Conservation (phyloP, 2,888 invertebrate species). For the Diplazon laetatorius region DNA sequence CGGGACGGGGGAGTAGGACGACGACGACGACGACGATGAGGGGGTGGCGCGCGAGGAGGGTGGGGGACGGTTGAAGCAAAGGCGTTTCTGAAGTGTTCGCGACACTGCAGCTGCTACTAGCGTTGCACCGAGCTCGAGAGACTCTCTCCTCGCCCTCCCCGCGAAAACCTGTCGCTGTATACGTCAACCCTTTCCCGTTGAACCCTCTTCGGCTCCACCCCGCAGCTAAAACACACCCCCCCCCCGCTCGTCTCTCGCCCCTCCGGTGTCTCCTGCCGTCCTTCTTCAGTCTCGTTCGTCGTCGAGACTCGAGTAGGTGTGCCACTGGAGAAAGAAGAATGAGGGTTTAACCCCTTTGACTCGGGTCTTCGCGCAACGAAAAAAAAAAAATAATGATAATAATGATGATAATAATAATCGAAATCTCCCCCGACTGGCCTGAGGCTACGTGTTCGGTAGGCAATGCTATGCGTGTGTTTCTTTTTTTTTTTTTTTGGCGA, state of each 20-base stretch:
- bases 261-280: conserved; percentile 19
- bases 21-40: too few species aligned
- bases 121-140: conserved; percentile 36
- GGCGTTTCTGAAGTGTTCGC: conserved; percentile 49
- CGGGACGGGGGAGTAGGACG: conserved; percentile 3
- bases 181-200: conserved; percentile 26
- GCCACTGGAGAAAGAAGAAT: conserved; percentile 67
- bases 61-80: conserved; percentile 11
- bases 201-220: conserved; percentile 31
- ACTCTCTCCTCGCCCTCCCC: conserved; percentile 1
- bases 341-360: conserved; percentile 71
- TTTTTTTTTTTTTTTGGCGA: background rate
- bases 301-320: conserved; percentile 63
- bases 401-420: too few species aligned
- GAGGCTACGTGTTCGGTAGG: conserved; percentile 17
- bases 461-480: background rate
- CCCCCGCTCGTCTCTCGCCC: too few species aligned
- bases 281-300: conserved; percentile 52
- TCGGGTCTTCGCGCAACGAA: conserved; percentile 48
- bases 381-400: conserved; percentile 57
- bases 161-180: conserved; percentile 38
- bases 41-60: background rate
- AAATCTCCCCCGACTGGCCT: conserved; percentile 21
- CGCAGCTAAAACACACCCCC: conserved; percentile 12
- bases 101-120: conserved; percentile 44